phyloP scores from a whole-genome alignment of 2,797 vertebrate genomes.

The Clarias platycephalus region DNA sequence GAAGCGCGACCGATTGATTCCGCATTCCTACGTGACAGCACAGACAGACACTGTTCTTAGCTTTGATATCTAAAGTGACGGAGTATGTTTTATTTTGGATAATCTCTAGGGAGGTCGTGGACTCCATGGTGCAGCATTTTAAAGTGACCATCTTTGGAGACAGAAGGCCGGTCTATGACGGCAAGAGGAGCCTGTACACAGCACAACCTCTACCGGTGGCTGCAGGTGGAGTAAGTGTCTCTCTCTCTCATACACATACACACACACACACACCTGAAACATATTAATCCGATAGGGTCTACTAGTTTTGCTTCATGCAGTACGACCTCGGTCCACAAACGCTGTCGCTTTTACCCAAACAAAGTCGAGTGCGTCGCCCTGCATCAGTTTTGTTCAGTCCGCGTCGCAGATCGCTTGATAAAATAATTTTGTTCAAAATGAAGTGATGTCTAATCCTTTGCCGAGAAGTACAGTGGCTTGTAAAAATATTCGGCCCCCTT shows the following conservation, averaged over 20 bases:
- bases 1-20: not conserved
- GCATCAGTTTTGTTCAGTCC: too few species aligned
- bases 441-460: too few species aligned
- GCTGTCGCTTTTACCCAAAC: too few species aligned
- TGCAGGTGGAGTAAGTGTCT: slow-evolving; percentile 81
- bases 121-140: slow-evolving; percentile 98
- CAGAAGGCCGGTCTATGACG: slow-evolving; percentile 94
- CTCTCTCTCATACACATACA: not conserved
- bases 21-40: too few species aligned
- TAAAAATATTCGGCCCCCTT: too few species aligned
- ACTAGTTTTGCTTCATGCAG: too few species aligned
- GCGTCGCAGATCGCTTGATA: too few species aligned
- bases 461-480: too few species aligned
- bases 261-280: not conserved
- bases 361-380: too few species aligned
- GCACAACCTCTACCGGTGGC: slow-evolving; percentile 93
- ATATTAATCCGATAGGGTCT: not conserved
- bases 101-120: slow-evolving; percentile 88
- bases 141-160: slow-evolving; percentile 99
- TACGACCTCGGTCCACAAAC: too few species aligned
- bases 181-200: slow-evolving; percentile 95
- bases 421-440: too few species aligned
- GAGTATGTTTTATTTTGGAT: not conserved
- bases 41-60: not conserved
- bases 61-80: not conserved